Base-by-base conservation (phyloP, 2,888 invertebrate genomes). In the Hypomecis punctinalis region DNA sequence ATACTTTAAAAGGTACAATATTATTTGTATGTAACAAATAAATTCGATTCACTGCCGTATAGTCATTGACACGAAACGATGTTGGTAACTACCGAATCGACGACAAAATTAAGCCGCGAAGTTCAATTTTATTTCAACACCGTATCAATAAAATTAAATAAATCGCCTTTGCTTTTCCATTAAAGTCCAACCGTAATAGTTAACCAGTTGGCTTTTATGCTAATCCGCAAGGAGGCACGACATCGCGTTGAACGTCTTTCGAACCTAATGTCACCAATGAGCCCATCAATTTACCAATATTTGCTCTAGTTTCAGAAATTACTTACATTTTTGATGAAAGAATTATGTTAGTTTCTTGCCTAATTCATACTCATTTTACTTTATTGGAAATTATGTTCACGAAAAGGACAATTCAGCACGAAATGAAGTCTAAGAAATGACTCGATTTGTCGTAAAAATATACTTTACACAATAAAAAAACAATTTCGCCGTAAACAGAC, bases 151-250 rank as follows among this genome's bases (percentile, higher is more conserved):
- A 23, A 23, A 23, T 23, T 23, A 23, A 23, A 23, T 52, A 69
- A 82, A 76, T 63, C 83, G 81, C 83, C 72, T 9, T 51, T 61
- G 73, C 76, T 71, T 65, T 42, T 76, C 53, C 58, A 76, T 83
- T 83, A 69, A 57, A 61, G 71, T 71, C 48, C 57, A 63, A 69
- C 59, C 72, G 75, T 77, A 84, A 80, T 84, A 83, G 81, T 83
- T 82, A 81, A 84, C 80, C 82, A 85, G 85, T 84, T 83, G 84
- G 83, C 86, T 83, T 88, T 89, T 88, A 90, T 90, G 90, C 85
- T 88, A 89, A 89, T 88, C 82, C 76, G 79, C 75, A 79, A 77
- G 80, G 80, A 81, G 84, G 83, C 89, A 90, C 89, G 89, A 87
- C 84, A 89, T 81, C 82, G 63, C 67, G 59, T 48, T 42, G 64